Evolutionary conservation across 2,113 vertebrate genomes (phyloP).

Genomic region (Cyanoliseus patagonus): DNA sequence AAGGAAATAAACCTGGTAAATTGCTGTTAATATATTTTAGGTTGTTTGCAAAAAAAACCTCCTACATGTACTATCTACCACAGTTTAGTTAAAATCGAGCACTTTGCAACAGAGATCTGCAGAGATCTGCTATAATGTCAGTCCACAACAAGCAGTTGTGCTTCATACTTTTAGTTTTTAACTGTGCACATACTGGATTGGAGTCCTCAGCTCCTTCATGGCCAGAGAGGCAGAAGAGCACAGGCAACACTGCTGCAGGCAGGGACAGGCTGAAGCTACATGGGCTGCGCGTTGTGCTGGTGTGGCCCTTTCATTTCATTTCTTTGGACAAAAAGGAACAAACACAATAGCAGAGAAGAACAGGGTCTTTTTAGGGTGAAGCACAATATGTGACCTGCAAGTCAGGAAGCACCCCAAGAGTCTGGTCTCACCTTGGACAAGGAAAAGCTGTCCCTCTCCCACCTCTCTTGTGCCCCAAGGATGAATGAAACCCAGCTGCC

Average conservation of each 20-base stretch:
- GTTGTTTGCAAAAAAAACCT: neutral
- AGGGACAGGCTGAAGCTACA: neutral
- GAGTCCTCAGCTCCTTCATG: neutral
- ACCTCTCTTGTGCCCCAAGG: neutral
- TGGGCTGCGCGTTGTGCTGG: no score
- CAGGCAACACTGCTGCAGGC: accelerated
- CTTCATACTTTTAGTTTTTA: neutral
- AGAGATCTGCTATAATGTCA: neutral
- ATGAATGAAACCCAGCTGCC: neutral
- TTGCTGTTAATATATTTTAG: neutral
- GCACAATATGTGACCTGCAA: neutral
- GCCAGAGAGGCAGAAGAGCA: neutral
- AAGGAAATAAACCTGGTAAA: neutral
- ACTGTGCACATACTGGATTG: neutral
- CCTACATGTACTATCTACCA: no score
- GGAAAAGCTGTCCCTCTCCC: neutral
- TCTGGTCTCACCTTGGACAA: neutral
- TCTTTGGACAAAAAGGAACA: neutral
- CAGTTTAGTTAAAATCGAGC: neutral
- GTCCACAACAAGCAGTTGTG: neutral
- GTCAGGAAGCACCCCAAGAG: neutral
- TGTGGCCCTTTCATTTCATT: neutral
- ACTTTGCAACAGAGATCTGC: neutral
- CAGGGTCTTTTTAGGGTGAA: neutral
- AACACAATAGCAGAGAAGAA: neutral